Conservation (phyloP, 2,797 vertebrate species). For the Squalus acanthias region DNA sequence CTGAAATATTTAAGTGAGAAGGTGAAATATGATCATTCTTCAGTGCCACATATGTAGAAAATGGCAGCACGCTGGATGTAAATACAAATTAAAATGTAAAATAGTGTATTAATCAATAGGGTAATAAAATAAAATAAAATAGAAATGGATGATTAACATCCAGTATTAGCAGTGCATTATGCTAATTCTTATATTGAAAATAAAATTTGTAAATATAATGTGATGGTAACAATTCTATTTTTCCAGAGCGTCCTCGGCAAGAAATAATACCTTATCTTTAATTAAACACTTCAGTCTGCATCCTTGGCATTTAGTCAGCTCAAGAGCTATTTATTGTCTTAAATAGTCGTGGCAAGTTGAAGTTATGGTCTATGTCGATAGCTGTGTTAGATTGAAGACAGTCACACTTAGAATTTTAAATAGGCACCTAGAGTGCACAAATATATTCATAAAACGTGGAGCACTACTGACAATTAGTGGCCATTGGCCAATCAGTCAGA, state of each 20-base stretch:
- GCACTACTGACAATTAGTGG: constrained; percentile 4
- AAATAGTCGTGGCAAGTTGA: not conserved
- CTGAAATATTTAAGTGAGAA: not conserved
- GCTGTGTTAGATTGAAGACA: not conserved
- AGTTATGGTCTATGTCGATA: not conserved
- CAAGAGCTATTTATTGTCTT: not conserved
- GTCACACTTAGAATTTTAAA: constrained; percentile 1
- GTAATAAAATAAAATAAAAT: constrained; percentile 17
- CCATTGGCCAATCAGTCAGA: constrained; percentile 15
- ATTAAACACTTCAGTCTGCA: constrained; percentile 8
- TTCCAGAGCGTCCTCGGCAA: not conserved
- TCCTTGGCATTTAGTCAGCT: not conserved
- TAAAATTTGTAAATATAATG: not conserved
- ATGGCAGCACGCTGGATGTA: not conserved
- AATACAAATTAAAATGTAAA: not conserved
- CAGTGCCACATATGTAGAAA: not conserved
- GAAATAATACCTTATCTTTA: not conserved
- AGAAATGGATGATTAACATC: not conserved
- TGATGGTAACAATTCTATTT: not conserved
- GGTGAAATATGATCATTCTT: not conserved
- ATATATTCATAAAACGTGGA: not conserved
- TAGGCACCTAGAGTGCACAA: not conserved
- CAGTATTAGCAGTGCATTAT: not conserved
- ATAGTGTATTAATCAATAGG: not conserved
- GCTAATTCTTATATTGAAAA: not conserved